Evolutionary conservation across 1,140 invertebrate species (phyloP).

Genomic region (Tachypleus tridentatus): DNA sequence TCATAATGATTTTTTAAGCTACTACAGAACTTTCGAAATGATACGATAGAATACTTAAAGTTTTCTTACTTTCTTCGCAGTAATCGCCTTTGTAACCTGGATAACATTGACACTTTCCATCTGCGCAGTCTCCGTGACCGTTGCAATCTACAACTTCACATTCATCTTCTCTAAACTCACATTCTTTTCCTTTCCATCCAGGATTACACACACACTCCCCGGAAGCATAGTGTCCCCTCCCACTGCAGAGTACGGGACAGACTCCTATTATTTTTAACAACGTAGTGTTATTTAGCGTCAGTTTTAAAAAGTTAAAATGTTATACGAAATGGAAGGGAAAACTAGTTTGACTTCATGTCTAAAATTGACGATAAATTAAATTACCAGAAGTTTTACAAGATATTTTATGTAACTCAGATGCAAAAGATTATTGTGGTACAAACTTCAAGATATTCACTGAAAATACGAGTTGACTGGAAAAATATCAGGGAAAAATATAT

Average conservation of each 20-base stretch:
- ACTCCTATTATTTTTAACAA: constrained; percentile 45
- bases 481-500: no score
- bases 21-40: no score
- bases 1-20: no score
- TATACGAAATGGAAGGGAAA: constrained; percentile 23
- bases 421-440: no score
- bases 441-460: no score
- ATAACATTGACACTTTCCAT: constrained; percentile 77
- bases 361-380: no score
- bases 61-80: constrained; percentile 62
- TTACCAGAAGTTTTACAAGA: no score
- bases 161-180: constrained; percentile 78
- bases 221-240: constrained; percentile 87
- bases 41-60: not conserved
- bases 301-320: constrained; percentile 27
- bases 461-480: no score
- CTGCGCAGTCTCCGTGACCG: constrained; percentile 74
- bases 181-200: constrained; percentile 93
- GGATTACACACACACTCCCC: constrained; percentile 92
- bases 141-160: constrained; percentile 86
- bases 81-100: constrained; percentile 76
- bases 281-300: no score
- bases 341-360: no score
- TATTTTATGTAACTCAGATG: no score
- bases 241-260: constrained; percentile 92